Percentiles rank a stretch among this genome's conserved stretches.
These are phyloP conservation scores for Cyanistes caeruleus DNA, from an alignment of 2,113 vertebrate species.

Conservation along the genomic window DNA sequence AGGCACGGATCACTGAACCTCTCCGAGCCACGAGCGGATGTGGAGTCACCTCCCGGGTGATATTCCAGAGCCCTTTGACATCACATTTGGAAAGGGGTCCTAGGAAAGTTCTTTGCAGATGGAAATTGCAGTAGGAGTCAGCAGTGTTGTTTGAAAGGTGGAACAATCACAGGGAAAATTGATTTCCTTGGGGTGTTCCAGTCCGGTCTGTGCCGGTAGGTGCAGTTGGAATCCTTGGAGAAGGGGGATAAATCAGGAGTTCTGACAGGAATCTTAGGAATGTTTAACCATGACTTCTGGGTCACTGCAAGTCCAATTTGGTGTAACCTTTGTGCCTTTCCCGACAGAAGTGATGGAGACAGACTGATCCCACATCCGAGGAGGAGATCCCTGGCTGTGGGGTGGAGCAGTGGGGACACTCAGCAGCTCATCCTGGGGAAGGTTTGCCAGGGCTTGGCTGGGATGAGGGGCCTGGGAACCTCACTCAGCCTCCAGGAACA, in stretches of 20 bases:
- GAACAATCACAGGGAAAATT: background rate
- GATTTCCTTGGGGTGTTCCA: background rate
- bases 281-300: background rate
- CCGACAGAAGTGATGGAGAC: background rate
- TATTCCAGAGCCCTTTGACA: conserved; percentile 59
- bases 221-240: background rate
- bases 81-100: conserved; percentile 43
- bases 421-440: background rate
- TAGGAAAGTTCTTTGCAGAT: conserved; percentile 59
- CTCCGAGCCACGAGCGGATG: background rate
- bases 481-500: background rate
- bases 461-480: background rate
- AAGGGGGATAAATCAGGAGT: background rate
- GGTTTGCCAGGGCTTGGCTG: background rate
- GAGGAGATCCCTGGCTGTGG: background rate
- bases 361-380: background rate
- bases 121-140: conserved; percentile 39
- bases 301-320: background rate
- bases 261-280: background rate
- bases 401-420: background rate
- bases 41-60: background rate
- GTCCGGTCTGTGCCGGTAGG: background rate
- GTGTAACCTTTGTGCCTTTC: background rate
- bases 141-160: background rate
- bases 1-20: background rate